Conservation (phyloP, 2,888 invertebrate genomes). For the Metalampra italica region DNA sequence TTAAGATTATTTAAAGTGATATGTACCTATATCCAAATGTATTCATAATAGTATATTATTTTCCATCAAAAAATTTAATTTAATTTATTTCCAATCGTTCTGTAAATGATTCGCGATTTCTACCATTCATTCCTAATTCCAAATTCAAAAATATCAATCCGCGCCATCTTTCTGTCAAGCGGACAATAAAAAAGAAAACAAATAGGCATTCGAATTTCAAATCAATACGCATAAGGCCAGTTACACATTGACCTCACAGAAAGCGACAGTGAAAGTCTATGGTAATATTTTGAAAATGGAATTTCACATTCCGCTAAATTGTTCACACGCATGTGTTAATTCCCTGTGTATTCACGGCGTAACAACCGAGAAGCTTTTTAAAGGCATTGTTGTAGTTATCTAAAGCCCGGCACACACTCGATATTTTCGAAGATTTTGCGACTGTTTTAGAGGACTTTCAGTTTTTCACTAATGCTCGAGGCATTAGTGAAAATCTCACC, state of each 20-base stretch:
- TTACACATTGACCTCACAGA: conserved; percentile 42
- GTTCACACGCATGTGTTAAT: conserved; percentile 63
- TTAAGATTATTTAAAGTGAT: too few species aligned
- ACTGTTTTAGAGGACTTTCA: too few species aligned
- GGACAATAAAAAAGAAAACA: conserved; percentile 15
- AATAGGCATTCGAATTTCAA: conserved; percentile 36
- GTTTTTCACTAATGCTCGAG: too few species aligned
- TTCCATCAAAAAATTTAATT: too few species aligned
- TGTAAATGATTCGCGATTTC: too few species aligned
- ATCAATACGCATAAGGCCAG: conserved; percentile 28
- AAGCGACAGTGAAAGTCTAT: conserved; percentile 61
- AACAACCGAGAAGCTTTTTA: conserved; percentile 45
- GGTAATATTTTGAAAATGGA: conserved; percentile 25
- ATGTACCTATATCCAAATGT: too few species aligned
- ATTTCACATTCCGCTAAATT: conserved; percentile 44
- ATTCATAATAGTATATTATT: too few species aligned
- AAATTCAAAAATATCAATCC: not conserved
- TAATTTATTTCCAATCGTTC: not conserved
- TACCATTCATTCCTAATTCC: not conserved
- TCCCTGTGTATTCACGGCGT: conserved; percentile 36
- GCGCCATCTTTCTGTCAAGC: not conserved
- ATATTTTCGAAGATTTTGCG: too few species aligned
- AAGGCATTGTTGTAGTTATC: not conserved
- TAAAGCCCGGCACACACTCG: conserved; percentile 21
- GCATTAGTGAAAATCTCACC: too few species aligned